These are phyloP conservation scores for Megamerina dolium DNA, from an alignment of 2,888 invertebrate genomes.

Conservation along the genomic window DNA sequence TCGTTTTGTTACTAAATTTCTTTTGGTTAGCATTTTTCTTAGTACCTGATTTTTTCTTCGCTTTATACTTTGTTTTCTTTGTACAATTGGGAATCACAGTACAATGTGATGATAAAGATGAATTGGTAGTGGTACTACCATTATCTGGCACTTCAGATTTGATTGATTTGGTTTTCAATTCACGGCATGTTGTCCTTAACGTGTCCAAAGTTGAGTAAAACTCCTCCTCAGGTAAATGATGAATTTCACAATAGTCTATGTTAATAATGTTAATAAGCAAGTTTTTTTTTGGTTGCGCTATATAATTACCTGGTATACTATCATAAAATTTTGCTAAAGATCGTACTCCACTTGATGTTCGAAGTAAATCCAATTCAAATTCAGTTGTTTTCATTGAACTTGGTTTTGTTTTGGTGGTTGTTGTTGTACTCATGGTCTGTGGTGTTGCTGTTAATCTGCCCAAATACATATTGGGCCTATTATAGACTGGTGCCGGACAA, in stretches of 20 bases:
- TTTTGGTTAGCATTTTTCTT: constrained; percentile 22
- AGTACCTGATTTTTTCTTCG: constrained; percentile 12
- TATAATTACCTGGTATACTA: constrained; percentile 59
- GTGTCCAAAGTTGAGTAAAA: constrained; percentile 66
- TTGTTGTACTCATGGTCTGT: neutral
- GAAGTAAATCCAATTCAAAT: constrained; percentile 6
- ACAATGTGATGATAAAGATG: constrained; percentile 14
- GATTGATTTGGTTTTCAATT: constrained; percentile 34
- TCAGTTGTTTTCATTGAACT: neutral
- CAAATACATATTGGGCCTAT: constrained; percentile 51
- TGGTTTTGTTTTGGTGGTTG: neutral
- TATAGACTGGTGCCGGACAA: constrained; percentile 65
- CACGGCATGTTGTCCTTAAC: constrained; percentile 37
- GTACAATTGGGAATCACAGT: constrained; percentile 10
- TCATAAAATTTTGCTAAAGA: constrained; percentile 67
- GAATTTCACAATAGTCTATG: constrained; percentile 66
- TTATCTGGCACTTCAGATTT: constrained; percentile 17
- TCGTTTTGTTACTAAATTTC: constrained; percentile 11
- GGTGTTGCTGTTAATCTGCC: constrained; percentile 26
- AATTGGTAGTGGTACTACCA: constrained; percentile 18
- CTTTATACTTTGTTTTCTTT: constrained; percentile 23
- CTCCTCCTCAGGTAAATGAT: constrained; percentile 68
- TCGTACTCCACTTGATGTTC: constrained; percentile 47
- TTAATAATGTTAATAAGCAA: no score
- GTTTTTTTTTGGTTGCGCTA: neutral